Conservation (phyloP, 2,888 invertebrate genomes). For the Sesia apiformis region DNA sequence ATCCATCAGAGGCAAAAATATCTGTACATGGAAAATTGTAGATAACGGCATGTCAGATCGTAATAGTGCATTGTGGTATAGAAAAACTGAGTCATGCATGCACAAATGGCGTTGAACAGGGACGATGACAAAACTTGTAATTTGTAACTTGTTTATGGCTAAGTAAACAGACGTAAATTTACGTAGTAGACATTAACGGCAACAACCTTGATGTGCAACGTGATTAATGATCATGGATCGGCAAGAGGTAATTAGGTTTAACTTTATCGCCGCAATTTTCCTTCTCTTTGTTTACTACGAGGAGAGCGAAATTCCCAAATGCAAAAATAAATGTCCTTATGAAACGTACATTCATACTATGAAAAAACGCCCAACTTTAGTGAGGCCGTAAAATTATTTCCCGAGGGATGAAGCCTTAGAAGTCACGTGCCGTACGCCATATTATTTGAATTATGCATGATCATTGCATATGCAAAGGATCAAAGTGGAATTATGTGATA, state of each 20-base stretch:
- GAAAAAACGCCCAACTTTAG: neutral
- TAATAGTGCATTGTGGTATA: neutral
- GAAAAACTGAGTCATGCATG: neutral
- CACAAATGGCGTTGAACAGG: neutral
- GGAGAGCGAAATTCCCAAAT: neutral
- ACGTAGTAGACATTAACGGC: constrained; percentile 1
- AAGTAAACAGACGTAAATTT: neutral
- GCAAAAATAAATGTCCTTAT: neutral
- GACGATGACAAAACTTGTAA: neutral
- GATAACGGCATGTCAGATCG: constrained; percentile 36
- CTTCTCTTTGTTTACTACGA: constrained; percentile 2
- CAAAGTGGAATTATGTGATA: neutral
- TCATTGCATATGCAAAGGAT: constrained; percentile 27
- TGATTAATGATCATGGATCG: constrained; percentile 25
- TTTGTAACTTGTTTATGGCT: neutral
- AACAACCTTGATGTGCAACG: constrained; percentile 14
- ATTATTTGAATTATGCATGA: constrained; percentile 42
- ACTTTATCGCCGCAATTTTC: constrained; percentile 2
- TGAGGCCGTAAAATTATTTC: constrained; percentile 15
- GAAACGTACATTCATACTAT: neutral
- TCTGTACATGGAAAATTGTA: constrained; percentile 40
- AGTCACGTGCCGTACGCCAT: constrained; percentile 17
- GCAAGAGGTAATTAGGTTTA: constrained; percentile 9
- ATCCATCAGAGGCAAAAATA: constrained; percentile 8
- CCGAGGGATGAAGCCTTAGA: constrained; percentile 12